These are phyloP conservation scores for Patella caerulea DNA, from an alignment of 2,888 invertebrate species.

Conservation along the genomic window DNA sequence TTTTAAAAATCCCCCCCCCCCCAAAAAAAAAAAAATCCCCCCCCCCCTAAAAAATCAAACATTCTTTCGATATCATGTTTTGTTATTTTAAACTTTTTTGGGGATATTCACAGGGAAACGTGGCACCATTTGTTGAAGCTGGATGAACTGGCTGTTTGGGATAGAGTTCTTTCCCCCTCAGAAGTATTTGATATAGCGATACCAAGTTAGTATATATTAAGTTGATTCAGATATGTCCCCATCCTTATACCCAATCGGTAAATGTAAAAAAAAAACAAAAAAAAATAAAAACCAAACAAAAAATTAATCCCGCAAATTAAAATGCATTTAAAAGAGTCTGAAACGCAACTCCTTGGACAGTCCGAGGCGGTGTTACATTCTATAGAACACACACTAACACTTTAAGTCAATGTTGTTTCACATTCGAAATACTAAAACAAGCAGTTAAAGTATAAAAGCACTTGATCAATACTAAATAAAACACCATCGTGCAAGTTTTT, in stretches of 20 bases:
- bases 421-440: no score
- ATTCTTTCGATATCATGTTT: neutral
- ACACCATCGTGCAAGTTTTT: no score
- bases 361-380: no score
- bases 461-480: no score
- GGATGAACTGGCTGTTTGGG: slow-evolving; percentile 17
- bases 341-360: neutral
- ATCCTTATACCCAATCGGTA: neutral
- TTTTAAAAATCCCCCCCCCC: no score
- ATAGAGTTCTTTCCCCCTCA: neutral
- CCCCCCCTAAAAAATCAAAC: no score
- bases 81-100: neutral
- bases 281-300: no score
- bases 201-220: neutral
- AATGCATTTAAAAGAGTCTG: neutral
- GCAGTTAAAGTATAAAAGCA: no score
- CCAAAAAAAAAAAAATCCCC: no score
- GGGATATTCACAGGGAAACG: neutral
- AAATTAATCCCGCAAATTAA: no score
- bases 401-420: no score
- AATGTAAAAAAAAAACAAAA: neutral
- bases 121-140: neutral
- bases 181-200: slow-evolving; percentile 8
- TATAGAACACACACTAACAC: no score
- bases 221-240: neutral